Evolutionary conservation across 2,797 vertebrate species (phyloP).

Genomic region (Phrynocephalus forsythii): DNA sequence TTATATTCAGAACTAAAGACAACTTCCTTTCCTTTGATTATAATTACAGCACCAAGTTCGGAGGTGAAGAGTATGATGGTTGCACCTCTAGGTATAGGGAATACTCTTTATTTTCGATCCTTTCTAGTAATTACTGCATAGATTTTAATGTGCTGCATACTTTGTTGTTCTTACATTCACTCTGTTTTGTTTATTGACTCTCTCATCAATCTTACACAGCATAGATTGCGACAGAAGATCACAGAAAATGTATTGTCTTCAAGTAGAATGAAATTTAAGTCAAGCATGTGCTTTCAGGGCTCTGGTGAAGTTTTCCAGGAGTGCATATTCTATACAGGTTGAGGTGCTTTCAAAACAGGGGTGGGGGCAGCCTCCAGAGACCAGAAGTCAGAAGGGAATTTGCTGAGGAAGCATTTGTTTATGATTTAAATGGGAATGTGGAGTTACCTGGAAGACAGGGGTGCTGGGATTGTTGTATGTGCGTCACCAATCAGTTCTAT

Average conservation of each 20-base stretch:
- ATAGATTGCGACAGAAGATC: background rate
- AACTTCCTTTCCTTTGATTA: background rate
- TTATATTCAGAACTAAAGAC: background rate
- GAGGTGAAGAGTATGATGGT: background rate
- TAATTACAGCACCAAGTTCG: background rate
- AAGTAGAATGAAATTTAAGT: background rate
- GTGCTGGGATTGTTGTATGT: too few relatives aligned
- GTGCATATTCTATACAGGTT: background rate
- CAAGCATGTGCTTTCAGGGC: background rate
- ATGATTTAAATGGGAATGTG: too few relatives aligned
- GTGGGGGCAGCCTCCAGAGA: too few relatives aligned
- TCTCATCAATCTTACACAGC: background rate
- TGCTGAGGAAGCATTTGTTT: too few relatives aligned
- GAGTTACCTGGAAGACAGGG: too few relatives aligned
- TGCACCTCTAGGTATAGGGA: background rate
- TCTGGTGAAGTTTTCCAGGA: background rate
- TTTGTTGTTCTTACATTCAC: background rate
- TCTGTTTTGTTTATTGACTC: background rate
- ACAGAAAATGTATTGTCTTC: background rate
- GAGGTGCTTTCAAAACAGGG: too few relatives aligned
- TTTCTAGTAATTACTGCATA: background rate
- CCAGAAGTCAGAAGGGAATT: too few relatives aligned
- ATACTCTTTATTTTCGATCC: background rate
- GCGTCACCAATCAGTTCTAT: too few relatives aligned
- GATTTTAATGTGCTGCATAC: background rate